Conservation (phyloP, 2,113 vertebrate genomes). For the Cyprinodon brontotheroides region DNA sequence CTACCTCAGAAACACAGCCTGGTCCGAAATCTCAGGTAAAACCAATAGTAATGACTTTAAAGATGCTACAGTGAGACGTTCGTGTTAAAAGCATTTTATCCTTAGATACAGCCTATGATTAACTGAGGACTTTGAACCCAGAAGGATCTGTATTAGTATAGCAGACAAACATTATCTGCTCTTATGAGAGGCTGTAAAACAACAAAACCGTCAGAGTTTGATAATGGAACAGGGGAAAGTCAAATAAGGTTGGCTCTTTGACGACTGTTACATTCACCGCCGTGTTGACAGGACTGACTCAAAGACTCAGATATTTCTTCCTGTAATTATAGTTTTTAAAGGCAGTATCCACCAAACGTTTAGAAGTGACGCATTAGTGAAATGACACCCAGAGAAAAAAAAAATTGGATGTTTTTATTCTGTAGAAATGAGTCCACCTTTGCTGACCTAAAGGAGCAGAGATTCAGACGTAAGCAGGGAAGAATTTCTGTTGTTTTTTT, state of each 20-base stretch:
- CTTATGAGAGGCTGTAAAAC: constrained; percentile 7
- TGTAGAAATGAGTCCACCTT: not conserved
- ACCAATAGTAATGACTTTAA: not conserved
- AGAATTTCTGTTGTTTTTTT: not conserved
- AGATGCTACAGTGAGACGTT: not conserved
- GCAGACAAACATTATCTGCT: not conserved
- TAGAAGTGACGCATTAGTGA: not conserved
- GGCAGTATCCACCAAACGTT: not conserved
- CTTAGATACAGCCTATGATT: not conserved
- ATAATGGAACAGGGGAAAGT: not conserved
- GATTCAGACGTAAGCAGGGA: not conserved
- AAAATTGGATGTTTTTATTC: not conserved
- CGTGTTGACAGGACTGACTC: not conserved
- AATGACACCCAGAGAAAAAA: not conserved
- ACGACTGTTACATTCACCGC: not conserved
- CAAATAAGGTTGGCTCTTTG: not conserved
- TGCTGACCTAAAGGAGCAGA: not conserved
- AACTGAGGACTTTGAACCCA: constrained; percentile 29
- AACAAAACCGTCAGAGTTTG: constrained; percentile 18
- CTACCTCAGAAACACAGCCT: constrained; percentile 79
- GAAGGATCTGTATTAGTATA: not conserved
- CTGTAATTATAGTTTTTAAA: not conserved
- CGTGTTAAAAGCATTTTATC: not conserved
- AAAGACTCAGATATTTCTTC: not conserved
- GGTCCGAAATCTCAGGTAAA: constrained; percentile 81